Percentiles rank a stretch among this genome's conserved stretches.
Conservation (phyloP, 23 tunicate genomes). For the Phallusia fumigata region DNA sequence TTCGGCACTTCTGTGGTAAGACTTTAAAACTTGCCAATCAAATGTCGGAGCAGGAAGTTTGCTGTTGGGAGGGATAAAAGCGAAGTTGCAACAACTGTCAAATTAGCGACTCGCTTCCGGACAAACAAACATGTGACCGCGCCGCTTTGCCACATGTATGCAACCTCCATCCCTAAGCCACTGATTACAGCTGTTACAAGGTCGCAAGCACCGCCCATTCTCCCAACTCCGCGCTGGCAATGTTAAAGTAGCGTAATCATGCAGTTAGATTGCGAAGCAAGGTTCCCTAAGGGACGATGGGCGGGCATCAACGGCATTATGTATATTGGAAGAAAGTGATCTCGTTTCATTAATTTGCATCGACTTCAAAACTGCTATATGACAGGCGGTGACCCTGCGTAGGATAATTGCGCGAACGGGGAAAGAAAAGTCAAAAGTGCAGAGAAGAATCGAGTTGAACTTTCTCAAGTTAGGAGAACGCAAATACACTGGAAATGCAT, state of each 20-base stretch:
- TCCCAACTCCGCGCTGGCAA: neutral
- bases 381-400: neutral
- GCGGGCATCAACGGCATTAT: neutral
- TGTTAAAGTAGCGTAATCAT: neutral
- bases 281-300: neutral
- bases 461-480: neutral
- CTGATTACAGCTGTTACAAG: conserved; percentile 4
- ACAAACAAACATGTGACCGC: neutral
- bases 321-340: neutral
- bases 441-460: neutral
- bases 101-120: neutral
- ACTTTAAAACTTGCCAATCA: no score
- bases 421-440: neutral
- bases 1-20: no score
- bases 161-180: neutral
- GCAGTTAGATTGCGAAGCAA: conserved; percentile 9
- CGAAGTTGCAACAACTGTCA: neutral
- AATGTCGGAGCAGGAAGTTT: no score
- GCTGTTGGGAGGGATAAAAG: neutral
- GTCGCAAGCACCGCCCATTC: neutral
- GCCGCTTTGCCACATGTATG: neutral
- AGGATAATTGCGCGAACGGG: neutral
- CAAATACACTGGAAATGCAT: neutral
- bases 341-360: conserved; percentile 12
- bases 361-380: neutral